These are phyloP conservation scores for Phytoseiulus persimilis DNA, from an alignment of 2,888 invertebrate species.

Conservation along the genomic window DNA sequence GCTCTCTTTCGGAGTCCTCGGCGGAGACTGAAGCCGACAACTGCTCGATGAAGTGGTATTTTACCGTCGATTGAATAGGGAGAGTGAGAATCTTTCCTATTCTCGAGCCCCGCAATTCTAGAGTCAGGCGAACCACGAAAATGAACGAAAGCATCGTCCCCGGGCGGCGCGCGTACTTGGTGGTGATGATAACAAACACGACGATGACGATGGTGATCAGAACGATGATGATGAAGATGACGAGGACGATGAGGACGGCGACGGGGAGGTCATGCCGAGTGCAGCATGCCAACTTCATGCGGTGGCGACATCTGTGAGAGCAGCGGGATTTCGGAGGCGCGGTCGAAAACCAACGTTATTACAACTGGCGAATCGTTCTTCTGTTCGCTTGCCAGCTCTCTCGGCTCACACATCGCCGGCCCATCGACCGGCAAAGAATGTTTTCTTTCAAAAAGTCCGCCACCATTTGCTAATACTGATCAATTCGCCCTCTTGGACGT, in stretches of 20 bases:
- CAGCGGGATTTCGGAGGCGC: neutral
- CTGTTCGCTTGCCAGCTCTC: neutral
- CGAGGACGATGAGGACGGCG: neutral
- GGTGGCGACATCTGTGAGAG: conserved; percentile 5
- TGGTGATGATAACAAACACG: neutral
- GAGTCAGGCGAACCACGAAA: neutral
- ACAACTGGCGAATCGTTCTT: neutral
- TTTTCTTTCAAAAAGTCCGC: neutral
- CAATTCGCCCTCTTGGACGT: neutral
- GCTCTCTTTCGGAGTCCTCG: neutral
- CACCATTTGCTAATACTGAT: conserved; percentile 5
- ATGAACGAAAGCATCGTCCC: neutral
- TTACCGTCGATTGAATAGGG: no score
- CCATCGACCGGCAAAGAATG: neutral
- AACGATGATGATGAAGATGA: neutral
- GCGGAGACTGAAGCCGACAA: neutral
- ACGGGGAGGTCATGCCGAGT: neutral
- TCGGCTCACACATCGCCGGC: neutral
- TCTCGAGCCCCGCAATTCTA: no score
- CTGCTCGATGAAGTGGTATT: no score
- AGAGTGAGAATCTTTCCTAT: no score
- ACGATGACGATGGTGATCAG: neutral
- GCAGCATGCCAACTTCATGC: neutral
- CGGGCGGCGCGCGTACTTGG: no score
- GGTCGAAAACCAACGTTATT: neutral